Evolutionary conservation across 1,140 invertebrate species (phyloP), one percentile per base, ranked within the genome.

Genomic region (Heterodera carotae): DNA sequence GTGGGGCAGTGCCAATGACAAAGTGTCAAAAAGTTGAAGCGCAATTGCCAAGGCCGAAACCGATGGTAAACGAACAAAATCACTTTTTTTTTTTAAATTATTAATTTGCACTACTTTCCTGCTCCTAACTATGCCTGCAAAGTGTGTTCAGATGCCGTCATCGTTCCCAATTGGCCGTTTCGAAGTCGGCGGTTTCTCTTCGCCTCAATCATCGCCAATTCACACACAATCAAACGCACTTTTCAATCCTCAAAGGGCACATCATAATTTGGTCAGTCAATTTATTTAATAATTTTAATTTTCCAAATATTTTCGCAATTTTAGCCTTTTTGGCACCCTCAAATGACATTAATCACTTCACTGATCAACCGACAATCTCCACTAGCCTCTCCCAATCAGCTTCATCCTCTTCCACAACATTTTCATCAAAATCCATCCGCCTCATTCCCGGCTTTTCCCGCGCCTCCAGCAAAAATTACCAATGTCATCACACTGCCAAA

Each of bases 31-130:
- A 34, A 29, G 18, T 22, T 29, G 60, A 62, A 62, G 29, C 29
- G 22, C 60, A n/a, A 31, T 66, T 66, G 62, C 62, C 62, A 12
- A 66, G 33, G 62, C 62, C 62, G 62, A 66, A 34, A 22, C 62
- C 62, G 27, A 66, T 66, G 62, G 62, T 66, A 43, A 43, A 43
- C 39, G 39, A 43, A 43, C 6, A 6, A 12, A 43, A 43, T 6
- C 39, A 43, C 39, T 12, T 43, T 4, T 4, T 10, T 6, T 39
- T 39, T 39, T 10, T 4, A 39, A 39, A 39, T 39, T 12, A 43
- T 43, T 43, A 12, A 43, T 12, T 43, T 43, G 6, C 39, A 43
- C n/a, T n/a, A n/a, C n/a, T n/a, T n/a, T n/a, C n/a, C n/a, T n/a
- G n/a, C n/a, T n/a, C n/a, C n/a, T n/a, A n/a, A n/a, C n/a, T n/a